Evolutionary conservation across 2,797 vertebrate genomes (phyloP).

Genomic region (Myoxocephalus aenaeus): DNA sequence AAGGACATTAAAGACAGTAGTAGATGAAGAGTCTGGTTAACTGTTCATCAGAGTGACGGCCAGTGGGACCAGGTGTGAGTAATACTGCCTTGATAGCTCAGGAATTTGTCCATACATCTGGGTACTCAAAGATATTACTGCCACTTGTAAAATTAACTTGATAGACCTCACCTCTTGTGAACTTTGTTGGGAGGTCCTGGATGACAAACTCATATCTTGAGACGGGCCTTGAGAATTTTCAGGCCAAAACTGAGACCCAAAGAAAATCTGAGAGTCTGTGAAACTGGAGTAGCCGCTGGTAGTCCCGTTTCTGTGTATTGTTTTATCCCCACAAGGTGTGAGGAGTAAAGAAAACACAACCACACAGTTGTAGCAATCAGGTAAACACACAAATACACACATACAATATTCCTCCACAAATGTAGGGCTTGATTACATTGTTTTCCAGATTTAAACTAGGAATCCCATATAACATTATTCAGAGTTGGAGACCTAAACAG

Average conservation of each 20-base stretch:
- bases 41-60: too few species aligned
- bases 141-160: not conserved
- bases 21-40: too few species aligned
- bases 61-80: not conserved
- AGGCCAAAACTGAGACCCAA: slow-evolving; percentile 90
- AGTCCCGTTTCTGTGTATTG: slow-evolving; percentile 54
- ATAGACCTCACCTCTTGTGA: slow-evolving; percentile 88
- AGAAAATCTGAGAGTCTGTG: slow-evolving; percentile 92
- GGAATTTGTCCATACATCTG: not conserved
- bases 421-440: not conserved
- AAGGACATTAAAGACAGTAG: too few species aligned
- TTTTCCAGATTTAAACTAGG: not conserved
- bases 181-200: slow-evolving; percentile 85
- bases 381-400: not conserved
- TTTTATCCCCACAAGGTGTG: slow-evolving; percentile 37
- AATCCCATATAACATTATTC: not conserved
- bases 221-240: slow-evolving; percentile 86
- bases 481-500: not conserved
- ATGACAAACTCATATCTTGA: slow-evolving; percentile 84
- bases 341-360: slow-evolving; percentile 10
- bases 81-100: not conserved
- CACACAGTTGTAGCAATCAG: not conserved
- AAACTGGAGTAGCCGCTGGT: slow-evolving; percentile 79
- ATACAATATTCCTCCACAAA: not conserved
- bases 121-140: not conserved